A percentile compares a stretch with the other conserved stretches of the same genome.
phyloP scores from a whole-genome alignment of 2,888 invertebrate species.

The Julus scandinavius region DNA sequence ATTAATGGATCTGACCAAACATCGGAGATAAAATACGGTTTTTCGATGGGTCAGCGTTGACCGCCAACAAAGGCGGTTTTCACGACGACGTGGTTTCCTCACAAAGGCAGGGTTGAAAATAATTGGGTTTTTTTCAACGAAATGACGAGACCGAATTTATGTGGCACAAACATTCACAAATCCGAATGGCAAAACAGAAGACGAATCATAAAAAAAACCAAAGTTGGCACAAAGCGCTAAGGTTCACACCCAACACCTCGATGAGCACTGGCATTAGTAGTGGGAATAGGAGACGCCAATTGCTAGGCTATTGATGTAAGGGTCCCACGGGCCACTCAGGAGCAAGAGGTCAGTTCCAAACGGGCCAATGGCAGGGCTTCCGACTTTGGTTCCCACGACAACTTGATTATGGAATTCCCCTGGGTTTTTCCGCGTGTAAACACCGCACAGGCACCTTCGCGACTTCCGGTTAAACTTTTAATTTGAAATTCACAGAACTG shows the following conservation, averaged over 20 bases:
- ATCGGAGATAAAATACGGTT: not conserved
- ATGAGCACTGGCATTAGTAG: too few relatives aligned
- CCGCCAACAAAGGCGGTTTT: not conserved
- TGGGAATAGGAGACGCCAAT: too few relatives aligned
- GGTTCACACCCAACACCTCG: not conserved
- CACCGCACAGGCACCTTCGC: not conserved
- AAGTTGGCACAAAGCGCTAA: not conserved
- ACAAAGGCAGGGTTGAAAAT: not conserved
- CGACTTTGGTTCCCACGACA: not conserved
- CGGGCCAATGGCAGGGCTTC: not conserved
- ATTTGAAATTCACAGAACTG: not conserved
- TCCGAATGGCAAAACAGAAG: not conserved
- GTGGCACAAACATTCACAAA: not conserved
- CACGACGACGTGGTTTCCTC: not conserved
- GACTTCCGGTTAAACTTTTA: not conserved
- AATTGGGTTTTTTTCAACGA: not conserved
- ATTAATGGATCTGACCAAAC: not conserved
- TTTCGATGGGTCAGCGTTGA: not conserved
- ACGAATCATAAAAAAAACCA: not conserved
- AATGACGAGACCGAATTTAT: not conserved
- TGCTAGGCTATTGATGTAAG: not conserved
- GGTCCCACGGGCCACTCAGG: not conserved
- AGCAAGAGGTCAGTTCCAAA: not conserved
- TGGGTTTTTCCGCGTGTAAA: not conserved
- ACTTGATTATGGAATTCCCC: not conserved